Percentiles rank a stretch among this genome's conserved stretches.
These are phyloP conservation scores for Orchesellides sinensis DNA, from an alignment of 2,888 invertebrate genomes.

Conservation along the genomic window DNA sequence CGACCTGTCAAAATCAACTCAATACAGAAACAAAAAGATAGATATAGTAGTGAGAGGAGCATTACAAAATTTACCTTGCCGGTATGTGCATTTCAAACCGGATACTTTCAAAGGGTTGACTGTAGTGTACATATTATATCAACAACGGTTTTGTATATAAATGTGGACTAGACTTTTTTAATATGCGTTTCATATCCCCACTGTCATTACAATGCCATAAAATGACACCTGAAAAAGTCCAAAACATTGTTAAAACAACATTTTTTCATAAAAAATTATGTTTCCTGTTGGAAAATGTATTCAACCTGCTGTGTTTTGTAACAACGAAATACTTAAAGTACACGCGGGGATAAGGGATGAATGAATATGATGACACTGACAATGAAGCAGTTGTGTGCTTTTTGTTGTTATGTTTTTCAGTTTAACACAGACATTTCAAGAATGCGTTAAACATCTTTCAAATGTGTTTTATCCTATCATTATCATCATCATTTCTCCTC, in stretches of 20 bases:
- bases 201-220: constrained; percentile 13
- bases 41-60: no score
- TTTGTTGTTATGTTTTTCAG: background rate
- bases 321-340: background rate
- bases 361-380: constrained; percentile 1
- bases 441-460: background rate
- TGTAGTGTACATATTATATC: background rate
- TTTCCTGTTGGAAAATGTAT: constrained; percentile 29
- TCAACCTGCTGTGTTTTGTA: background rate
- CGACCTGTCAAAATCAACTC: constrained; percentile 21
- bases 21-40: background rate
- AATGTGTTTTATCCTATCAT: background rate
- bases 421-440: background rate
- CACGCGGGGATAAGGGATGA: background rate
- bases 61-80: no score
- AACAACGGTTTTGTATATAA: no score
- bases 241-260: no score
- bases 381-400: constrained; percentile 2
- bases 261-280: constrained; percentile 55
- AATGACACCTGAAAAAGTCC: constrained; percentile 6
- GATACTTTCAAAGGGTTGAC: background rate
- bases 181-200: background rate
- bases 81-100: background rate
- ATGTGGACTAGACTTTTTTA: no score
- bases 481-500: background rate